Evolutionary conservation across 2,797 vertebrate genomes (phyloP), one percentile per base, ranked within the genome.

Genomic region (Chloroceryle amazona): DNA sequence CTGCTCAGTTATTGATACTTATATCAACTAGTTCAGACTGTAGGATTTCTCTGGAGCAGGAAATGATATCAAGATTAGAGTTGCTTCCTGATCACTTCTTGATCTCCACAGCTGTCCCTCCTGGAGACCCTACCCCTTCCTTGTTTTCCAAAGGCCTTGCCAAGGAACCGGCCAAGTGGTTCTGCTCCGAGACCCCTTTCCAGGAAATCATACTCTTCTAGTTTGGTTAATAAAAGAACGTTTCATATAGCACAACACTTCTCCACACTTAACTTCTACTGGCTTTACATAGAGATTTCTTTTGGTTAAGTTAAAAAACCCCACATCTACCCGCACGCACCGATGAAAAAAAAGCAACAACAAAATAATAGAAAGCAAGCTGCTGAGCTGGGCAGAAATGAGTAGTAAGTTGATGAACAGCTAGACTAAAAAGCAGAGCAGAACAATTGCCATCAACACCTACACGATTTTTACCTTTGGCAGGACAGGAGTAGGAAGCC

Each of bases 361-460:
- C 5, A 28, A 21, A 46, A 2, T 0, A 28, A 33, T 0, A 47
- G 13, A 20, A 18, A 61, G 18, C 25, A 17, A 65, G 26, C 21
- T 13, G 2, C 1, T 14, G 63, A 89, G 41, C n/a, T 49, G 5
- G 19, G 4, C 14, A 62, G 26, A 39, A 61, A 18, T 5, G 6
- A 5, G 6, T 0, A 4, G 20, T 1, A 13, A 37, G 6, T 17
- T 65, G 13, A 17, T 1, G 9, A 37, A 29, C 23, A 39, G 6
- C 17, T 3, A 10, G 13, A 5, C 13, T 37, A 44, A 89, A 84
- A 31, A 52, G 39, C 51, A 67, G 21, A 13, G 6, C 2, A 57
- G n/a, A 68, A 85, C 42, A 58, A 22, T 6, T 37, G n/a, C 18
- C 10, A 23, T 26, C 28, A 6, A 4, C 8, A 3, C 22, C 52